Evolutionary conservation across 2,888 invertebrate species (phyloP).

Genomic region (Drosophila antonietae): DNA sequence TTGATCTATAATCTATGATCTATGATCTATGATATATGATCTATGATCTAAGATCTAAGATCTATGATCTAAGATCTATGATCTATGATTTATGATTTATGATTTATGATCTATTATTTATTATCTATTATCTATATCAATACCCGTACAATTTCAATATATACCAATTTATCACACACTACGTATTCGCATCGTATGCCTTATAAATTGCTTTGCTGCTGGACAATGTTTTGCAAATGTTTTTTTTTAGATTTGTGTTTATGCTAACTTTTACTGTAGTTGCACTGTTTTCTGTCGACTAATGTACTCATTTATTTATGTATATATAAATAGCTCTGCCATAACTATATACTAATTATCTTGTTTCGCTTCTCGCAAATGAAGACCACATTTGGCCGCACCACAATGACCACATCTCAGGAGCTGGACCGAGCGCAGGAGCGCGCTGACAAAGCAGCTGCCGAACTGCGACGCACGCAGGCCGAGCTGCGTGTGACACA

Average conservation of each 20-base stretch:
- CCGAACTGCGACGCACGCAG: constrained; percentile 93
- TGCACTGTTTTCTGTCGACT: constrained; percentile 15
- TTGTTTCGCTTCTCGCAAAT: constrained; percentile 46
- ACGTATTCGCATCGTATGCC: constrained; percentile 46
- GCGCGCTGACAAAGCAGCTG: constrained; percentile 92
- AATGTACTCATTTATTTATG: neutral
- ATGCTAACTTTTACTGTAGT: constrained; percentile 28
- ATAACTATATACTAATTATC: constrained; percentile 63
- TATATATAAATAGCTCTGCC: neutral
- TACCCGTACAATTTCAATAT: neutral
- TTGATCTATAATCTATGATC: neutral
- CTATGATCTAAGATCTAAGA: neutral
- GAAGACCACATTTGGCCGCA: constrained; percentile 91
- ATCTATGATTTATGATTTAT: neutral
- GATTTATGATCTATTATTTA: neutral
- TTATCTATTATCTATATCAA: neutral
- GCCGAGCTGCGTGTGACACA: constrained; percentile 96
- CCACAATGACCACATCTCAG: constrained; percentile 92
- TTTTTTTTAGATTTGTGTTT: constrained; percentile 13
- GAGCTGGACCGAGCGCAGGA: constrained; percentile 93
- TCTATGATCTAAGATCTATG: neutral
- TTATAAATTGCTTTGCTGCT: constrained; percentile 52
- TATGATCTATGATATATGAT: neutral
- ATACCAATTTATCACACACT: constrained; percentile 15
- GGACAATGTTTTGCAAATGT: constrained; percentile 34